These are phyloP conservation scores for Halesus radiatus DNA, from an alignment of 1,140 invertebrate species.

Conservation along the genomic window DNA sequence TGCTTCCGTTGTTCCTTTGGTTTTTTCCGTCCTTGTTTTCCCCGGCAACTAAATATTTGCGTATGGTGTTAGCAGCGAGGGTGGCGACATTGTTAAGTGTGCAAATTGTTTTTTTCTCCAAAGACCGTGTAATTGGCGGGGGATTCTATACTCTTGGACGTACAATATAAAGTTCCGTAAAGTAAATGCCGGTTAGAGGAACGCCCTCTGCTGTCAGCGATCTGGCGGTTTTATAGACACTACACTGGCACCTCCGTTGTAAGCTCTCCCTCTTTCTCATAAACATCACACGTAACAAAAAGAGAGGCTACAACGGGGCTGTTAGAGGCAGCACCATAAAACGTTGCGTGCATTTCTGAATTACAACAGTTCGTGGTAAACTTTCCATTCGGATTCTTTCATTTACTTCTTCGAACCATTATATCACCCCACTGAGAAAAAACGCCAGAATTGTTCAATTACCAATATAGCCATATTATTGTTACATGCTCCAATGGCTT, in stretches of 20 bases:
- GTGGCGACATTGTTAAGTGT: constrained; percentile 21
- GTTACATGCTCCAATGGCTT: no score
- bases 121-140: constrained; percentile 14
- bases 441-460: constrained; percentile 14
- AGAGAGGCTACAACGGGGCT: no score
- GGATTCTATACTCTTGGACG: background rate
- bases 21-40: constrained; percentile 23
- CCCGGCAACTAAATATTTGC: constrained; percentile 17
- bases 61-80: constrained; percentile 11
- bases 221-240: background rate
- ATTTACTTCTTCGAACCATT: constrained; percentile 20
- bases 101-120: constrained; percentile 33
- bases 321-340: background rate
- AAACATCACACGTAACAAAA: no score
- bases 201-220: background rate
- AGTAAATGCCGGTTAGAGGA: background rate
- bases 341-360: constrained; percentile 9
- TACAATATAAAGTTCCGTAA: background rate
- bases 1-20: constrained; percentile 19
- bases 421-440: constrained; percentile 5
- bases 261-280: no score
- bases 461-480: no score
- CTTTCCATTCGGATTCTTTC: constrained; percentile 14
- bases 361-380: constrained; percentile 5
- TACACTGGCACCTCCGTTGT: no score